Base-by-base conservation (phyloP, 1,140 invertebrate species). In the Bombus pascuorum region DNA sequence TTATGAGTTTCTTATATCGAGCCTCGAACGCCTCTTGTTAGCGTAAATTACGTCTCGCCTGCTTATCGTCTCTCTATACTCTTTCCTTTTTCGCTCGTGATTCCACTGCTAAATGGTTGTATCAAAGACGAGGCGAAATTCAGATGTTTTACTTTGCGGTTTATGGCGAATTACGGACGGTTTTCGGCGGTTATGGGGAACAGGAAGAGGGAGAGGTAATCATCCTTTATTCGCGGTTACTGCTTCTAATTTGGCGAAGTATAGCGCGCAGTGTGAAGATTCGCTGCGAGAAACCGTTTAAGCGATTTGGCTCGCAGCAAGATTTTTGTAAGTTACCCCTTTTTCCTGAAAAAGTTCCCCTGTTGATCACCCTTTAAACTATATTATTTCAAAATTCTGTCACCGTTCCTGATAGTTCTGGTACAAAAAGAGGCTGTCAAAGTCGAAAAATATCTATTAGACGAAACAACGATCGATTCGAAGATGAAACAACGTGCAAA, bases 11-110 rank as follows among this genome's bases (percentile, higher is more conserved):
- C 68, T 77, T 76, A n/a, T 28, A 42, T 9, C 42, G 39, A 32
- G 62, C 34, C 71, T 12, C 62, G 37, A 28, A 57, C 65, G 65
- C 37, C 81, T 32, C 78, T 57, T 53, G 66, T 86, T 88, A 86
- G 34, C 22, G 77, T 76, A 68, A 77, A 47, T 74, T 68, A 81
- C 72, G 59, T 65, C 57, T 15, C 13, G 22, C 12, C 32, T 12
- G 74, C 47, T 76, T 76, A 76, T 79, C 28, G 13, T 28, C 15
- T 28, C n/a, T 66, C 32, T 66, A 9, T 34, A 34, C 65, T 34
- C 15, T 53, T 59, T 73, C 53, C 25, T 25, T 32, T 59, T 44
- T 34, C 83, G 42, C 32, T n/a, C 66, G 39, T 15, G 65, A 70
- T 70, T 53, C 34, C 28, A n/a, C 53, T 65, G 59, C 44, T 75